A percentile compares a stretch with the other conserved stretches of the same genome.
These are phyloP conservation scores for Neodiprion virginianus DNA, from an alignment of 1,140 invertebrate genomes.

Conservation along the genomic window DNA sequence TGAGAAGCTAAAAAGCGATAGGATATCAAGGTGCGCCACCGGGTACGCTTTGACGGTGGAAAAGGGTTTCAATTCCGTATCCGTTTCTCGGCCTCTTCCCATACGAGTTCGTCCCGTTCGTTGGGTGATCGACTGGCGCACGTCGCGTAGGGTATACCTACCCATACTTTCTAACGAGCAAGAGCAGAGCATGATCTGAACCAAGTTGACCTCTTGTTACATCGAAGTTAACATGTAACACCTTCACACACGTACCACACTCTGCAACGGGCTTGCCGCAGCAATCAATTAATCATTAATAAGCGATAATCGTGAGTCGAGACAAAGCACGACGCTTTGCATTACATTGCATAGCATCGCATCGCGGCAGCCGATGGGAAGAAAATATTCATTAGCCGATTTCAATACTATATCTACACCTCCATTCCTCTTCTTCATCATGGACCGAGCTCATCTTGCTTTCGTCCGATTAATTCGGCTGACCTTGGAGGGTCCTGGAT, in stretches of 20 bases:
- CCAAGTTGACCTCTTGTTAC: conserved; percentile 40
- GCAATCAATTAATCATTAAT: conserved; percentile 53
- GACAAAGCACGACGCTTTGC: not conserved
- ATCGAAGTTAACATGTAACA: conserved; percentile 35
- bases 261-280: not conserved
- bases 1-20: too few relatives aligned
- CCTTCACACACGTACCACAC: conserved; percentile 34
- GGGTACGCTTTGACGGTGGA: too few relatives aligned
- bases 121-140: not conserved
- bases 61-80: too few relatives aligned
- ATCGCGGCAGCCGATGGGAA: too few relatives aligned
- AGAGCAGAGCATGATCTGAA: conserved; percentile 50
- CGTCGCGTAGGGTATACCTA: not conserved
- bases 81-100: too few relatives aligned
- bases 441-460: not conserved
- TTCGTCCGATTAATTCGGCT: too few relatives aligned
- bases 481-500: too few relatives aligned
- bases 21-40: too few relatives aligned
- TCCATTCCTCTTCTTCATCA: too few relatives aligned
- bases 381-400: too few relatives aligned
- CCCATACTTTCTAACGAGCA: conserved; percentile 53
- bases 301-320: conserved; percentile 36
- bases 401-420: too few relatives aligned
- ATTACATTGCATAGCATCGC: too few relatives aligned
- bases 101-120: not conserved